Base-by-base conservation (phyloP, 2,888 invertebrate species). In the Drosophila testacea region DNA sequence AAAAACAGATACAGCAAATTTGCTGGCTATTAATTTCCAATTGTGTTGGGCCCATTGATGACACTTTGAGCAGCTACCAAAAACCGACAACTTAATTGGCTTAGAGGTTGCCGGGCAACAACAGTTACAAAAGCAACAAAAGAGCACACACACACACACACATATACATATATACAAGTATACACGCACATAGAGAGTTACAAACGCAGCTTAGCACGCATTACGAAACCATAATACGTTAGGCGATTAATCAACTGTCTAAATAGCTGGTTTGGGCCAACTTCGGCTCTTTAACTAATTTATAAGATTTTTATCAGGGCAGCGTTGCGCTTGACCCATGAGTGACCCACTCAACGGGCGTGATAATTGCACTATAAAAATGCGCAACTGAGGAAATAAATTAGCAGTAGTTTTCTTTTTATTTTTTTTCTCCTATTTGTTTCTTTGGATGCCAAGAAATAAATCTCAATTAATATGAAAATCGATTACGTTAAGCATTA, bases 391-490 rank as follows among this genome's bases (percentile, higher is more conserved):
- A 68, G 79, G 61, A 80, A 77, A 77, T 82, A 84, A 87, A 84
- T 84, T 87, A 81, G 69, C 63, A 42, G 56, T 39, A 48, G 77
- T 65, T 68, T 66, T 51, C 42, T 34, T 56, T 50, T 44, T 61
- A 32, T 46, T 38, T 27, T 71, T 11, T 64, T 55, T 6, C 28
- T 47, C 6, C 39, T 44, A 16, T 44, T 51, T 13, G 30, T 22
- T 52, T 30, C 32, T 50, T 42, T 39, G 22, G 44, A 54, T 42
- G 48, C 47, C 39, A 69, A 67, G 52, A 74, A 72, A 86, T 88
- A 88, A 86, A 86, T 86, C 88, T 88, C 77, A 88, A 88, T 88
- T 86, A 86, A 86, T 88, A 88, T 82, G 85, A 88, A 86, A 86
- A 88, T 86, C 88, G 87, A 86, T 88, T 86, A 77, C 73, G 51